Conservation (phyloP, 2,888 invertebrate genomes). For the Drosophila basisetae region DNA sequence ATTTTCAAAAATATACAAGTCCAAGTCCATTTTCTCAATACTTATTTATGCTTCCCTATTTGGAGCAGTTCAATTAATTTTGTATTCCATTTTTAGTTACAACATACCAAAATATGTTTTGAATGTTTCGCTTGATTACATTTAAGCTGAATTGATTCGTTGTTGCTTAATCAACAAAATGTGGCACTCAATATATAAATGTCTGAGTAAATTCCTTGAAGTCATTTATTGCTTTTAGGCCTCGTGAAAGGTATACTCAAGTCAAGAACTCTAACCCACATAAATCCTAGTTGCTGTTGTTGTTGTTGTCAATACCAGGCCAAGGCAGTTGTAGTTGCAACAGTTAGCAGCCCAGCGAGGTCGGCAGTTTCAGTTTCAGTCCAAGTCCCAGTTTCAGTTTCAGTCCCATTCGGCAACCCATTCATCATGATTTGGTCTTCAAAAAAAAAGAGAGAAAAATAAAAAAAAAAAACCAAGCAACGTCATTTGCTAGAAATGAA, state of each 20-base stretch:
- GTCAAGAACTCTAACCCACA: constrained; percentile 4
- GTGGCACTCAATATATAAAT: neutral
- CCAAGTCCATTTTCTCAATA: neutral
- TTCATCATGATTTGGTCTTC: constrained; percentile 72
- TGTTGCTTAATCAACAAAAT: neutral
- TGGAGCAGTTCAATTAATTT: neutral
- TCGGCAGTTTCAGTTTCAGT: neutral
- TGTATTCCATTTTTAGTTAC: neutral
- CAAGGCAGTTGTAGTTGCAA: constrained; percentile 35
- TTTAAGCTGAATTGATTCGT: neutral
- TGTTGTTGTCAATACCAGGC: constrained; percentile 40
- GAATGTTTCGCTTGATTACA: neutral
- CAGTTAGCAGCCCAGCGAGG: constrained; percentile 24
- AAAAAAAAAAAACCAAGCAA: constrained; percentile 19
- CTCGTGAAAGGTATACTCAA: neutral
- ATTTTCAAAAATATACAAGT: neutral
- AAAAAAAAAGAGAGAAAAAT: neutral
- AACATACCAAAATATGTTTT: too few relatives aligned
- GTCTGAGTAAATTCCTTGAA: neutral
- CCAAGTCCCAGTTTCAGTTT: constrained; percentile 17
- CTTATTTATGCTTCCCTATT: neutral
- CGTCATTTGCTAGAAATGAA: constrained; percentile 41
- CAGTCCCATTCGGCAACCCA: constrained; percentile 43
- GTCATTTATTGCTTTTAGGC: neutral
- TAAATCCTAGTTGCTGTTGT: neutral